Conservation (phyloP, 2,113 vertebrate genomes). For the Platichthys stellatus region DNA sequence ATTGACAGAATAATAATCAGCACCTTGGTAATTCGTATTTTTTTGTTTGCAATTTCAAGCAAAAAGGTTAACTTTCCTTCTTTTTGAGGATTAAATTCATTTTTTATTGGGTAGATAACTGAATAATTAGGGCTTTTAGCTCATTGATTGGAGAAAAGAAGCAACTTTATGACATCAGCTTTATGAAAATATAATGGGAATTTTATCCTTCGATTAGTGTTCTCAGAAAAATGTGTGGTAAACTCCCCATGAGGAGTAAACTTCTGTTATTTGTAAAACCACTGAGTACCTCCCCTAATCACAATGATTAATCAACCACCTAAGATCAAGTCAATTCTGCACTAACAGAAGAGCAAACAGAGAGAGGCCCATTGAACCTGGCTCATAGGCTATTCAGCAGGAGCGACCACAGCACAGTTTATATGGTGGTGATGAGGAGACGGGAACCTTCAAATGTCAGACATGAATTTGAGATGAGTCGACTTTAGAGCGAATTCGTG, state of each 20-base stretch:
- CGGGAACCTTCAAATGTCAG: neutral
- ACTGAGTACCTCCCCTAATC: slow-evolving; percentile 46
- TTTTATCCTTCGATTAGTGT: neutral
- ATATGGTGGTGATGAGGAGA: neutral
- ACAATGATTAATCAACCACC: slow-evolving; percentile 38
- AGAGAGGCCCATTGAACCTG: slow-evolving; percentile 36
- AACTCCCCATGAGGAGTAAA: neutral
- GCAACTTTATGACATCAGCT: neutral
- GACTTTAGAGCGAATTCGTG: neutral
- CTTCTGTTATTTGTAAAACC: neutral
- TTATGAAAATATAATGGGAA: neutral
- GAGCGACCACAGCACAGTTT: neutral
- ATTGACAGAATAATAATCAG: neutral
- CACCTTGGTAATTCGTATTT: neutral
- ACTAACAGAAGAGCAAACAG: slow-evolving; percentile 27
- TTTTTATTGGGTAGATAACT: no score
- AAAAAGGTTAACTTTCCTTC: neutral
- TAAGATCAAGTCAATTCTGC: slow-evolving; percentile 45
- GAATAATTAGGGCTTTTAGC: neutral
- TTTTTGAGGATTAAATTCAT: no score
- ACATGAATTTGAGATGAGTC: neutral
- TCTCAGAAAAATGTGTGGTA: no score
- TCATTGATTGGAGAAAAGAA: neutral
- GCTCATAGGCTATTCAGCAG: slow-evolving; percentile 11
- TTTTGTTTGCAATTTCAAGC: neutral